A percentile compares a stretch with the other conserved stretches of the same genome.
phyloP scores from a whole-genome alignment of 2,888 invertebrate species.

The Tipula unca region DNA sequence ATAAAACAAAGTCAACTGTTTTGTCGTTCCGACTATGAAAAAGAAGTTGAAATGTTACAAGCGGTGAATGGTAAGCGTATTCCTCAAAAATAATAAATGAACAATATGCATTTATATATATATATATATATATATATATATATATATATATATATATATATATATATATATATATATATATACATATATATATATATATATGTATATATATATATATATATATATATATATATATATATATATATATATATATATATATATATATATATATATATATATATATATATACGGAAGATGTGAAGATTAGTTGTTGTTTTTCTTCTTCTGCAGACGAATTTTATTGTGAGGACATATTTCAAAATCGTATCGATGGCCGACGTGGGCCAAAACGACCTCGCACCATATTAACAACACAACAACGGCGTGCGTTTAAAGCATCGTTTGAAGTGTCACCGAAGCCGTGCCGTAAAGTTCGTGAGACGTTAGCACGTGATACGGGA shows the following conservation, averaged over 20 bases:
- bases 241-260: too few species aligned
- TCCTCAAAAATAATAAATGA: not conserved
- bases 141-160: too few species aligned
- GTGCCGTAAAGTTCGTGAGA: constrained; percentile 71
- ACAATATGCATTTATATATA: too few species aligned
- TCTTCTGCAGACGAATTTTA: constrained; percentile 45
- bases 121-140: too few species aligned
- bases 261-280: too few species aligned
- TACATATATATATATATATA: too few species aligned
- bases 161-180: too few species aligned
- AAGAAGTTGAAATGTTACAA: constrained; percentile 65
- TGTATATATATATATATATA: too few species aligned
- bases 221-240: too few species aligned
- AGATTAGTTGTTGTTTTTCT: not conserved
- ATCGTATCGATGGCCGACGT: constrained; percentile 55
- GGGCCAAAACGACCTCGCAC: constrained; percentile 77
- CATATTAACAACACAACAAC: constrained; percentile 72
- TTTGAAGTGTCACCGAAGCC: constrained; percentile 81
- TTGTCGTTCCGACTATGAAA: constrained; percentile 72
- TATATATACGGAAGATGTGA: not conserved
- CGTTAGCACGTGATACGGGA: constrained; percentile 75
- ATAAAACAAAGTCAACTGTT: constrained; percentile 69
- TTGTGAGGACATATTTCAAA: constrained; percentile 51
- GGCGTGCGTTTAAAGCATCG: constrained; percentile 74
- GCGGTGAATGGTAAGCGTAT: constrained; percentile 43